Conservation (phyloP, 1,140 invertebrate genomes). For the Drosophila varians region DNA sequence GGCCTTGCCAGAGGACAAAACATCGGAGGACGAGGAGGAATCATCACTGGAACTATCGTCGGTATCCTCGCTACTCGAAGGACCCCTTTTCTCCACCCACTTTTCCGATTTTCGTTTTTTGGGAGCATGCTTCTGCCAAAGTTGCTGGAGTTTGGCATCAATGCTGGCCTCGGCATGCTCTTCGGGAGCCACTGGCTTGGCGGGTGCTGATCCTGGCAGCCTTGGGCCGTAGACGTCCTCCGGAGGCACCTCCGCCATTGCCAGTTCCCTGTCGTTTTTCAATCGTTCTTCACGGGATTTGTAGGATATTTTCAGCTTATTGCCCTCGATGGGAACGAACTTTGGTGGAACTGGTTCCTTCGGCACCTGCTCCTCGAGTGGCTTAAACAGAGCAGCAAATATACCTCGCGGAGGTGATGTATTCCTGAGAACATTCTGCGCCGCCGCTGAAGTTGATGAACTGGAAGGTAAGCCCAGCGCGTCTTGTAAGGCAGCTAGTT, state of each 20-base stretch:
- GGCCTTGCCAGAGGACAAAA: neutral
- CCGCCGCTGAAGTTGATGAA: constrained; percentile 62
- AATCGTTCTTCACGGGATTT: constrained; percentile 60
- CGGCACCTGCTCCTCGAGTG: constrained; percentile 8
- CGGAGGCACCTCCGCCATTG: constrained; percentile 34
- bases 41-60: constrained; percentile 35
- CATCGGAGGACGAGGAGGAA: constrained; percentile 22
- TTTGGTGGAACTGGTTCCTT: constrained; percentile 31
- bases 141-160: constrained; percentile 61
- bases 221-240: constrained; percentile 59
- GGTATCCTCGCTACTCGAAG: constrained; percentile 50
- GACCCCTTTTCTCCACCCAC: constrained; percentile 62
- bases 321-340: constrained; percentile 59
- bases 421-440: constrained; percentile 86
- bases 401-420: constrained; percentile 89
- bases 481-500: constrained; percentile 46
- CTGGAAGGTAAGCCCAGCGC: constrained; percentile 47
- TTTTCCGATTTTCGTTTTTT: constrained; percentile 50
- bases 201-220: constrained; percentile 18
- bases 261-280: constrained; percentile 58
- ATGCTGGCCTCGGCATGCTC: constrained; percentile 34
- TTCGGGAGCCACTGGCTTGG: neutral
- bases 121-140: constrained; percentile 58
- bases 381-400: constrained; percentile 87
- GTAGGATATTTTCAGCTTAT: constrained; percentile 59